A percentile compares a stretch with the other conserved stretches of the same genome.
These are phyloP conservation scores for Escarpia spicata DNA, from an alignment of 2,888 invertebrate genomes.

Conservation along the genomic window DNA sequence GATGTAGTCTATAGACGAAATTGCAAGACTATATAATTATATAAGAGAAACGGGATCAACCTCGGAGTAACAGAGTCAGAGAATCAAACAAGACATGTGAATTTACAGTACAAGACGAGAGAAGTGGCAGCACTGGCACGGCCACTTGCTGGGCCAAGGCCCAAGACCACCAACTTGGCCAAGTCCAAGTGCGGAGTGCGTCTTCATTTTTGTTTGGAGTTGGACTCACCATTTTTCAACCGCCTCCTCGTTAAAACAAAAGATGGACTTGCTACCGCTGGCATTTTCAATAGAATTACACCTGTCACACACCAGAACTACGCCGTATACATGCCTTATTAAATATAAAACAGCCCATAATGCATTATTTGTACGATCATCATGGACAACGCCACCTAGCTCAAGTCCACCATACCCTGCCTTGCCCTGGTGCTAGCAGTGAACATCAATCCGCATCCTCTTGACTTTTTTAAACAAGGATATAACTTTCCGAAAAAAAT, in stretches of 20 bases:
- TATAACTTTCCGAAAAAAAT: not conserved
- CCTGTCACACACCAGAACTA: not conserved
- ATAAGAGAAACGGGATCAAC: too few species aligned
- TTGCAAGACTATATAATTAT: too few species aligned
- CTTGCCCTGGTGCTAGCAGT: not conserved
- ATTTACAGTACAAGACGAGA: too few species aligned
- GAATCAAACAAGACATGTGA: too few species aligned
- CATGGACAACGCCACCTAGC: not conserved
- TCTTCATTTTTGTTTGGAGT: not conserved
- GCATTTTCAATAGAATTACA: not conserved
- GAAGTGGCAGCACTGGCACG: too few species aligned
- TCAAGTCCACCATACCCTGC: not conserved
- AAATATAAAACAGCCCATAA: not conserved
- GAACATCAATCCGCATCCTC: not conserved
- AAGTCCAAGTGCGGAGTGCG: not conserved
- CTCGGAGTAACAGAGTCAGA: too few species aligned
- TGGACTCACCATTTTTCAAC: not conserved
- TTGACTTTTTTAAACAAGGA: not conserved
- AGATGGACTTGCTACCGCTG: not conserved
- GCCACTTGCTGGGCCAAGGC: too few species aligned
- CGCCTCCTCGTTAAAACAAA: constrained; percentile 9
- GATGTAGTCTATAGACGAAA: too few species aligned
- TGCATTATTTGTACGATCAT: not conserved
- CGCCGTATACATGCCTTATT: not conserved
- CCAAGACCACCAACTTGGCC: too few species aligned